phyloP scores from a whole-genome alignment of 1,140 invertebrate genomes.

The Anastrepha obliqua region DNA sequence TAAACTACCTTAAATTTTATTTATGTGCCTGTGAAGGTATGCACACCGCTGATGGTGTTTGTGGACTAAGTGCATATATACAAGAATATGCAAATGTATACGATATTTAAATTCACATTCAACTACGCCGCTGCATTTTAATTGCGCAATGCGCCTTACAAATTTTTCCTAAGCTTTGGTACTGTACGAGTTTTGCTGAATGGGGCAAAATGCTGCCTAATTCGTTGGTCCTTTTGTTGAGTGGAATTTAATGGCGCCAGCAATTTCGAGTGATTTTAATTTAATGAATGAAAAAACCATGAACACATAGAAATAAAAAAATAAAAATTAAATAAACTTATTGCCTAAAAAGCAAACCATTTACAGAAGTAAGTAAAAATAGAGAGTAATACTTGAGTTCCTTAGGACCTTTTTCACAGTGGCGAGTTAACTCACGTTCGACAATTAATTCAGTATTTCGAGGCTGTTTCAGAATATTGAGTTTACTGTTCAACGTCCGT shows the following conservation, averaged over 20 bases:
- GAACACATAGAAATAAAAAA: not conserved
- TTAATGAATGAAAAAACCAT: not conserved
- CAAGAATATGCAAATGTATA: no score
- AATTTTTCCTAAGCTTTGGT: not conserved
- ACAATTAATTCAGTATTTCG: no score
- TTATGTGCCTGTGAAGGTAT: not conserved
- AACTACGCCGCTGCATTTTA: not conserved
- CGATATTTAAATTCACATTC: not conserved
- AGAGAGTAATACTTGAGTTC: no score
- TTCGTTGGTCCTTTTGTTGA: not conserved
- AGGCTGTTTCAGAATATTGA: no score
- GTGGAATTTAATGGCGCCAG: slow-evolving; percentile 33
- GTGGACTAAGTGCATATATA: no score
- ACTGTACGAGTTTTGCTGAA: not conserved
- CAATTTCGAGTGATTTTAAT: not conserved
- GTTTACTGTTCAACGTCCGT: no score
- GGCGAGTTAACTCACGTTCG: no score
- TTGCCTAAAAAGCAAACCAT: not conserved
- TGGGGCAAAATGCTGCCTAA: not conserved
- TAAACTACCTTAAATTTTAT: not conserved
- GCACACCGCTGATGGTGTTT: not conserved
- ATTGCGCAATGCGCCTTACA: not conserved
- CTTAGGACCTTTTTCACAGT: no score
- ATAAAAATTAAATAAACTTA: not conserved
- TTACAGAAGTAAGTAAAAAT: no score